A percentile compares a stretch with the other conserved stretches of the same genome.
phyloP scores from a whole-genome alignment of 2,113 vertebrate genomes.

The Rhinoptilus africanus region DNA sequence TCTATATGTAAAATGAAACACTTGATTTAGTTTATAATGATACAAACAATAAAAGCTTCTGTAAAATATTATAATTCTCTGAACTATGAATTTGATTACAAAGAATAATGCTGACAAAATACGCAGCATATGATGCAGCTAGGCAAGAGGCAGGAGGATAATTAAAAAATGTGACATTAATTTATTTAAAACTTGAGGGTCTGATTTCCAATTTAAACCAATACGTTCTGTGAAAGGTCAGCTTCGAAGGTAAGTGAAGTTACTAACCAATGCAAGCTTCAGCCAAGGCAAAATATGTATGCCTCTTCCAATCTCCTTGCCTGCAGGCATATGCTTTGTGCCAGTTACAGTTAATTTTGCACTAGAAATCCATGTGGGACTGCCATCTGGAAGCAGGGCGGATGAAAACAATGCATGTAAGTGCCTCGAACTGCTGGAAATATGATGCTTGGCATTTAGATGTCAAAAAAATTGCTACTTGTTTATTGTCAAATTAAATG shows the following conservation, averaged over 20 bases:
- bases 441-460: background rate
- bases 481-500: slow-evolving; percentile 12
- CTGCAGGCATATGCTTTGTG: slow-evolving; percentile 25
- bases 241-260: slow-evolving; percentile 5
- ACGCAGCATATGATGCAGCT: background rate
- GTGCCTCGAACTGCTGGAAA: background rate
- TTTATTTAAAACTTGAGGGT: background rate
- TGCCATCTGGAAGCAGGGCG: background rate
- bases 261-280: background rate
- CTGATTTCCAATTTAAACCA: background rate
- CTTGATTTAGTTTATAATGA: slow-evolving; percentile 6
- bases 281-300: background rate
- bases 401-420: background rate
- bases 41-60: background rate
- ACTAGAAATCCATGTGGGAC: background rate
- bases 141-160: background rate
- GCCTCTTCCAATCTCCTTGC: slow-evolving; percentile 33
- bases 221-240: background rate
- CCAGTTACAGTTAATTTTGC: slow-evolving; percentile 42
- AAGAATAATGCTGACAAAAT: background rate
- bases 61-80: background rate
- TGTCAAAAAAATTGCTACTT: slow-evolving; percentile 12
- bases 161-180: background rate
- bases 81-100: background rate
- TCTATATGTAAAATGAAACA: background rate